Evolutionary conservation across 2,888 invertebrate species (phyloP).

Genomic region (Lissonota sp.): DNA sequence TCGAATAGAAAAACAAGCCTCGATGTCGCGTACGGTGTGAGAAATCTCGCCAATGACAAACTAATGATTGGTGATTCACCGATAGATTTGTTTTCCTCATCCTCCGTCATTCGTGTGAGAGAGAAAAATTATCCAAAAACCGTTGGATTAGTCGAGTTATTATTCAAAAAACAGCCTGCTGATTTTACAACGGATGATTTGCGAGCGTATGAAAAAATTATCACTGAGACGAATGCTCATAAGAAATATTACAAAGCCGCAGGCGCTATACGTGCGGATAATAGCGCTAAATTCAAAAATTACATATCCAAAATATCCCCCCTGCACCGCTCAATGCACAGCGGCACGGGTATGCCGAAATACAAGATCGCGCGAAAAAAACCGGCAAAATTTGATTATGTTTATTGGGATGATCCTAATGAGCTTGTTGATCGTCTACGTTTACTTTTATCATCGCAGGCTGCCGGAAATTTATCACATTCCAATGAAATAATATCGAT

Average conservation of each 20-base stretch:
- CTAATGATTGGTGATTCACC: no score
- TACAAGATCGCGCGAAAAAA: constrained; percentile 5
- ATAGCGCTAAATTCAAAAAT: constrained; percentile 26
- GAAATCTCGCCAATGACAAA: no score
- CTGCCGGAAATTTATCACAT: constrained; percentile 60
- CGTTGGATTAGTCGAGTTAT: no score
- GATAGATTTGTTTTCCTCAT: no score
- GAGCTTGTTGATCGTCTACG: constrained; percentile 62
- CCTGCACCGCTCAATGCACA: no score
- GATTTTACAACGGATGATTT: no score
- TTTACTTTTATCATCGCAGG: constrained; percentile 57
- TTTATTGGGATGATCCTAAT: constrained; percentile 66
- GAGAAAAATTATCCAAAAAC: no score
- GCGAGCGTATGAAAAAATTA: constrained; percentile 40
- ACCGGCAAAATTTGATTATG: constrained; percentile 45
- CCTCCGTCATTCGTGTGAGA: no score
- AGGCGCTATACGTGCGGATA: constrained; percentile 26
- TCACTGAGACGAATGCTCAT: constrained; percentile 51
- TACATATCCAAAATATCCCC: no score
- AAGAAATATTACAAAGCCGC: constrained; percentile 48
- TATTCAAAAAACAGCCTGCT: no score
- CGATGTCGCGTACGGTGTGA: no score
- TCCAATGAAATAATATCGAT: constrained; percentile 62
- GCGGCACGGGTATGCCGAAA: background rate
- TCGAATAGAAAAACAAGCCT: no score